Percentiles rank a stretch among this genome's conserved stretches.
Evolutionary conservation across 2,888 invertebrate species (phyloP).

Genomic region (Capitulum mitella): DNA sequence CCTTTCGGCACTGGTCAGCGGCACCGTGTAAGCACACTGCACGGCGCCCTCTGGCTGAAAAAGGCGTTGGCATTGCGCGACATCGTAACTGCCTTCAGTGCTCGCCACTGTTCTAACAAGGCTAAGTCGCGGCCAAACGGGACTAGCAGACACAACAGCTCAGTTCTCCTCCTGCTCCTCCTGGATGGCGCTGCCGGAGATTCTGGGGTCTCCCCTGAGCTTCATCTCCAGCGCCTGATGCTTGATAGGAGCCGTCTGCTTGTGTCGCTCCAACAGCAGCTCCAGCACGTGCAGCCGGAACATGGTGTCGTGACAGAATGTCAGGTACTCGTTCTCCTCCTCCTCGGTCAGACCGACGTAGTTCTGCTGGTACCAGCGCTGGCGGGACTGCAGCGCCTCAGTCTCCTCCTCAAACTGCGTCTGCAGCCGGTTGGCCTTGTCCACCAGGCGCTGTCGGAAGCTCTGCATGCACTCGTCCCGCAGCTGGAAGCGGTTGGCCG

Average conservation of each 20-base stretch:
- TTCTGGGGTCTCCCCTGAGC: conserved; percentile 37
- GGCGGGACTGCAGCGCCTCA: conserved; percentile 50
- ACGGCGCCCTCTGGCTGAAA: no score
- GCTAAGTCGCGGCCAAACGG: no score
- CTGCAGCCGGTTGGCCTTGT: conserved; percentile 58
- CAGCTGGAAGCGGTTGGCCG: background rate
- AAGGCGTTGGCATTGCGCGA: no score
- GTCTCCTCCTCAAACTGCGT: conserved; percentile 56
- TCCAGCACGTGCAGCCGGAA: conserved; percentile 54
- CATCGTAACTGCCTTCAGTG: no score
- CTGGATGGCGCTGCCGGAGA: background rate
- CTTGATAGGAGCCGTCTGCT: conserved; percentile 49
- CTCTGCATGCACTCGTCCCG: conserved; percentile 58
- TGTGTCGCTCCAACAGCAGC: conserved; percentile 54
- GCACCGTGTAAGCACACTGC: no score
- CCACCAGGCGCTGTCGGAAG: conserved; percentile 56
- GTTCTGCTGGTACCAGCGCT: conserved; percentile 53
- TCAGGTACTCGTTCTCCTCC: conserved; percentile 55
- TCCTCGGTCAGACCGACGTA: conserved; percentile 54
- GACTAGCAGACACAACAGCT: no score
- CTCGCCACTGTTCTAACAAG: no score
- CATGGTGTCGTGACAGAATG: conserved; percentile 48
- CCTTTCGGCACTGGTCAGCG: no score
- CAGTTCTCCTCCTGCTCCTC: background rate
- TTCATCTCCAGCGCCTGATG: conserved; percentile 40